Evolutionary conservation across 2,888 invertebrate genomes (phyloP).

Genomic region (Cremastobaeus sp.): DNA sequence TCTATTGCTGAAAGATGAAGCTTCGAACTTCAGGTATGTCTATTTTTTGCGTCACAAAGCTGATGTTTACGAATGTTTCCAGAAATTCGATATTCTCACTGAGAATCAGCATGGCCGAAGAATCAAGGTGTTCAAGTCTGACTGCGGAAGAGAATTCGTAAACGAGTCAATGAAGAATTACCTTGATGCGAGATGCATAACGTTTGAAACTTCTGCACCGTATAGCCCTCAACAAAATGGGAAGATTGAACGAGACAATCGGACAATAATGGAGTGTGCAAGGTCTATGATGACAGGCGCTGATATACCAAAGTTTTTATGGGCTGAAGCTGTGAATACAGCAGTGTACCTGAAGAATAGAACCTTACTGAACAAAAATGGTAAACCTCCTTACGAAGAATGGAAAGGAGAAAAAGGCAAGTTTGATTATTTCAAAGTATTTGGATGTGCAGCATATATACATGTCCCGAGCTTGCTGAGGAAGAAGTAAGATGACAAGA

Average conservation of each 20-base stretch:
- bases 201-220: neutral
- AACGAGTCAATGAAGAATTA: neutral
- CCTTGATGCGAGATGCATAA: neutral
- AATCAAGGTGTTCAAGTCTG: conserved; percentile 49
- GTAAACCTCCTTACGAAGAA: neutral
- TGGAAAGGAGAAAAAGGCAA: neutral
- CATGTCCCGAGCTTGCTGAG: neutral
- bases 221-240: neutral
- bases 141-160: conserved; percentile 50
- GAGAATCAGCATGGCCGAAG: conserved; percentile 31
- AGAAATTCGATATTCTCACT: conserved; percentile 38
- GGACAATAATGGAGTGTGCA: conserved; percentile 41
- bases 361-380: neutral
- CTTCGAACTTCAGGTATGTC: conserved; percentile 37
- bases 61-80: neutral
- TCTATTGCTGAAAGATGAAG: conserved; percentile 17
- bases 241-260: conserved; percentile 21
- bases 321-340: conserved; percentile 41
- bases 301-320: conserved; percentile 18
- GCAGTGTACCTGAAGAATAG: conserved; percentile 17
- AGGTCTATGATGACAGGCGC: conserved; percentile 25
- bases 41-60: neutral
- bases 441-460: neutral
- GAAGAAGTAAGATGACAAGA: neutral
- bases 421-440: neutral